Evolutionary conservation across 2,888 invertebrate species (phyloP).

Genomic region (Dolichomitus sp.): DNA sequence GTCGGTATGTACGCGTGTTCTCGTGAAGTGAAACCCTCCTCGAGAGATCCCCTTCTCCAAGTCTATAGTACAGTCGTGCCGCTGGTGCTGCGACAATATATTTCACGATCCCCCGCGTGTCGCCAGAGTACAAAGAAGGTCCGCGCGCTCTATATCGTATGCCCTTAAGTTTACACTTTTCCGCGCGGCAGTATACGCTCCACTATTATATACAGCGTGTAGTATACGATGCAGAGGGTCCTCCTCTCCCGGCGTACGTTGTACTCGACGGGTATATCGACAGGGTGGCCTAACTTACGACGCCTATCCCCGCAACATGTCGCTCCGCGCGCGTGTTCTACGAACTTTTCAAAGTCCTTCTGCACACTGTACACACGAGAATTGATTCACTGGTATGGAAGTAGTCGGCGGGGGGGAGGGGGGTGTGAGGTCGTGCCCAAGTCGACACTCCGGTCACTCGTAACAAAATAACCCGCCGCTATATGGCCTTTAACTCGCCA

Average conservation of each 20-base stretch:
- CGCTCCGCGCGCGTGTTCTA: conserved; percentile 80
- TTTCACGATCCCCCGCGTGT: conserved; percentile 56
- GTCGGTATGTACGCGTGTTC: conserved; percentile 19
- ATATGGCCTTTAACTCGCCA: neutral
- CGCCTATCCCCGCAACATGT: conserved; percentile 84
- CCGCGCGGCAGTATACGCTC: conserved; percentile 53
- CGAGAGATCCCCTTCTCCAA: conserved; percentile 50
- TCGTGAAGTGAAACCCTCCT: conserved; percentile 34
- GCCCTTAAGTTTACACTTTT: conserved; percentile 77
- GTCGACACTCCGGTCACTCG: conserved; percentile 41
- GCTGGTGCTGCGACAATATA: conserved; percentile 61
- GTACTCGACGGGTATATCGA: conserved; percentile 75
- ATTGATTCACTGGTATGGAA: conserved; percentile 31
- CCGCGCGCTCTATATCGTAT: conserved; percentile 66
- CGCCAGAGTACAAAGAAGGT: conserved; percentile 54
- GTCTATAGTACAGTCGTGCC: conserved; percentile 23
- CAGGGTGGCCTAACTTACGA: conserved; percentile 81
- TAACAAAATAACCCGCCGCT: conserved; percentile 12
- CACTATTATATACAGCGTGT: conserved; percentile 15
- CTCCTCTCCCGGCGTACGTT: neutral
- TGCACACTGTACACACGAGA: conserved; percentile 19
- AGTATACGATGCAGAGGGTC: conserved; percentile 20
- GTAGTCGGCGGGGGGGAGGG: neutral
- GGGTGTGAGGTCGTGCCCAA: neutral
- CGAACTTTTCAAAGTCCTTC: conserved; percentile 85